phyloP scores from a whole-genome alignment of 2,797 vertebrate genomes.

The Rhabdophis nuchalis region DNA sequence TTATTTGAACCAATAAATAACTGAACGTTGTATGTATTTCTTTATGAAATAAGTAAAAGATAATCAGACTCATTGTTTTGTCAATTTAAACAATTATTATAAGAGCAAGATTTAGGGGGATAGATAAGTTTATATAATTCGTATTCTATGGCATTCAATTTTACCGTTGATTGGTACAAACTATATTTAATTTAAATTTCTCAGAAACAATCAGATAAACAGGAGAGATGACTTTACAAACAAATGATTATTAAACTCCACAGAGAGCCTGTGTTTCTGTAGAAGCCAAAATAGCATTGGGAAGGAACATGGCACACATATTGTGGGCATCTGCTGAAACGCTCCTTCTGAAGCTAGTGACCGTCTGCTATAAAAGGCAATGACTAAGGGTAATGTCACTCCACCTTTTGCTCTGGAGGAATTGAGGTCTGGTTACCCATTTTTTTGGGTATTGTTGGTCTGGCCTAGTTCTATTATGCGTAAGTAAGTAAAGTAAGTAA shows the following conservation, averaged over 20 bases:
- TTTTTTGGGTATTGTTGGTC: not conserved
- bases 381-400: not conserved
- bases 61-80: not conserved
- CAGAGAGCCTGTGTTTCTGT: not conserved
- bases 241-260: not conserved
- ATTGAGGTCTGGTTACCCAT: not conserved
- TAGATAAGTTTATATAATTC: not conserved
- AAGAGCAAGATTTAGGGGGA: not conserved
- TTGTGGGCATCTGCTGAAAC: not conserved
- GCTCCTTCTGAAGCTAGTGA: not conserved
- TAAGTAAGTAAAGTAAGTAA: too few relatives aligned
- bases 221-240: not conserved
- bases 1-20: not conserved
- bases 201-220: not conserved
- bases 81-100: not conserved
- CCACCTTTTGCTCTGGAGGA: not conserved
- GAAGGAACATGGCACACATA: not conserved
- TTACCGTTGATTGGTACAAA: not conserved
- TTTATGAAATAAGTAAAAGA: not conserved
- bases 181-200: not conserved
- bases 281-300: not conserved
- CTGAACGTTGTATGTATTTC: not conserved
- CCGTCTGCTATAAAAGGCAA: slow-evolving; percentile 8
- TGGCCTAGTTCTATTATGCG: not conserved
- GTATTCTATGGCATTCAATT: not conserved